Conservation (phyloP, 2,113 vertebrate genomes). For the Pituophis catenifer region DNA sequence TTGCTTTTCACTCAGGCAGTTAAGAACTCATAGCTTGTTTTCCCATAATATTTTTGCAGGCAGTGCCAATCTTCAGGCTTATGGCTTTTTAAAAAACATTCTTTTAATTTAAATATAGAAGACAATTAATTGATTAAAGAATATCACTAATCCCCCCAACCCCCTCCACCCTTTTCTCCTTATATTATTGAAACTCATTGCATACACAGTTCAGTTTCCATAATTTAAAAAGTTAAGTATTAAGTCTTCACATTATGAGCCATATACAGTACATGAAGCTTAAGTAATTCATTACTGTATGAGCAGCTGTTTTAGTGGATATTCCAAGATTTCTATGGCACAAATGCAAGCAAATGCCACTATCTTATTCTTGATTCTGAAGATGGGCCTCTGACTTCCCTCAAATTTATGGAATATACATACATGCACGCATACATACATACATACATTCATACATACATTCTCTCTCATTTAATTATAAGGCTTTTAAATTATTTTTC, state of each 20-base stretch:
- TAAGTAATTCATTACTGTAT: slow-evolving; percentile 21
- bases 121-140: slow-evolving; percentile 59
- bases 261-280: slow-evolving; percentile 45
- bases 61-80: slow-evolving; percentile 75
- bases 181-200: slow-evolving; percentile 56
- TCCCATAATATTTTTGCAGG: slow-evolving; percentile 63
- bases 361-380: slow-evolving; percentile 29
- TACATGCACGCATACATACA: slow-evolving; percentile 17
- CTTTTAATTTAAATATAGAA: slow-evolving; percentile 63
- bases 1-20: slow-evolving; percentile 76
- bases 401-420: slow-evolving; percentile 27
- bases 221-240: slow-evolving; percentile 1
- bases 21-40: slow-evolving; percentile 69
- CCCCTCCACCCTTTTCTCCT: slow-evolving; percentile 39
- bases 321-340: slow-evolving; percentile 56
- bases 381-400: slow-evolving; percentile 36
- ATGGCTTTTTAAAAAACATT: slow-evolving; percentile 76
- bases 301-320: slow-evolving; percentile 46
- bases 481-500: slow-evolving; percentile 45
- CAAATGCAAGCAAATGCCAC: slow-evolving; percentile 40
- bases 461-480: slow-evolving; percentile 15
- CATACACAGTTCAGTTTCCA: slow-evolving; percentile 40
- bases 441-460: neutral
- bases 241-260: slow-evolving; percentile 46
- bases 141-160: slow-evolving; percentile 46